Evolutionary conservation across 2,888 invertebrate species (phyloP).

Genomic region (Drosophila paranaensis): DNA sequence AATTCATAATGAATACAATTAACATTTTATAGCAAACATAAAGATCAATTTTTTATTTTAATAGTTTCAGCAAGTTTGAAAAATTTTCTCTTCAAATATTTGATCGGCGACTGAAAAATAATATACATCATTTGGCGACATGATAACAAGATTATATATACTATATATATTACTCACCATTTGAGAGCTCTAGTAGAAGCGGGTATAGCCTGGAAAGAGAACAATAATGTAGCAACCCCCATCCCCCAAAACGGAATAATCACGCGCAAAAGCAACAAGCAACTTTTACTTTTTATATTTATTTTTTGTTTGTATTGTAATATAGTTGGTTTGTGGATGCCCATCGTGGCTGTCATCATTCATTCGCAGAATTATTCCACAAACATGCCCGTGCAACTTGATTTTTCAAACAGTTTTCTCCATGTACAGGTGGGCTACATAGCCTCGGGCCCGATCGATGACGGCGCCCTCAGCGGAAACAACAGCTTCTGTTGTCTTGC

Average conservation of each 20-base stretch:
- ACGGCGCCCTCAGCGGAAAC: constrained; percentile 91
- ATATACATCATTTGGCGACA: constrained; percentile 54
- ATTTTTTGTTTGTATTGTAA: constrained; percentile 38
- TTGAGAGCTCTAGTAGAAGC: neutral
- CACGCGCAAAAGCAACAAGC: neutral
- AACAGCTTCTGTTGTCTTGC: constrained; percentile 88
- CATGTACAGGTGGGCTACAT: constrained; percentile 99
- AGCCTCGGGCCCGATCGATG: constrained; percentile 96
- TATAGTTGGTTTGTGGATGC: constrained; percentile 26
- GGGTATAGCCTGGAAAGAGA: constrained; percentile 21
- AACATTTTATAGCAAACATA: neutral
- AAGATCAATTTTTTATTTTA: neutral
- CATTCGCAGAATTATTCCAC: neutral
- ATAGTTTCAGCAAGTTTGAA: constrained; percentile 16
- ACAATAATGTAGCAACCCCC: neutral
- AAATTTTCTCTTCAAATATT: constrained; percentile 56
- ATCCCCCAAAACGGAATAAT: neutral
- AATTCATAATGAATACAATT: neutral
- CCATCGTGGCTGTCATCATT: neutral
- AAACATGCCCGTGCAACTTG: neutral
- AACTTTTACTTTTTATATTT: constrained; percentile 10
- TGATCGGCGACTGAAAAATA: constrained; percentile 80
- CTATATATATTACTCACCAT: neutral
- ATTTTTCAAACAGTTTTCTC: constrained; percentile 94
- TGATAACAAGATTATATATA: neutral